Evolutionary conservation across 2,888 invertebrate species (phyloP).

Genomic region (Oxytorus armatus): DNA sequence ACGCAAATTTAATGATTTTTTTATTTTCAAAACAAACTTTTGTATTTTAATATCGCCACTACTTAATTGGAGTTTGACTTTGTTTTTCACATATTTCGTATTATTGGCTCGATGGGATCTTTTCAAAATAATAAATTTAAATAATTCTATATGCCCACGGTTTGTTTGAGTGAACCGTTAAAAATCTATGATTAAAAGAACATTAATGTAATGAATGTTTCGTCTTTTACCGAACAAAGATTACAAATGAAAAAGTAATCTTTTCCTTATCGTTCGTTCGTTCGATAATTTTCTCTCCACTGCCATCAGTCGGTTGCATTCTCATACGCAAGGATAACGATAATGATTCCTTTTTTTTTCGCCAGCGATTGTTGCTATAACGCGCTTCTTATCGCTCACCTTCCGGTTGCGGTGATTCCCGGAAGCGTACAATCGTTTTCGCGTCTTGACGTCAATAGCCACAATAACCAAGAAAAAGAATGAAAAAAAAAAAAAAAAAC

Average conservation of each 20-base stretch:
- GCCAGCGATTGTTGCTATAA: background rate
- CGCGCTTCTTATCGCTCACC: conserved; percentile 51
- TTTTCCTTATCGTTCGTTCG: background rate
- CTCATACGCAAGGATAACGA: background rate
- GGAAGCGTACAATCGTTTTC: conserved; percentile 30
- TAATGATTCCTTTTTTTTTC: conserved; percentile 1
- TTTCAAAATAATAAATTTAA: too few species aligned
- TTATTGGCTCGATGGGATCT: too few species aligned
- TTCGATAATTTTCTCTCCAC: conserved; percentile 1
- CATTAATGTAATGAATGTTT: background rate
- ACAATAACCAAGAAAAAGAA: background rate
- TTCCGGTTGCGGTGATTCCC: conserved; percentile 55
- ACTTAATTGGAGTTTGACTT: too few species aligned
- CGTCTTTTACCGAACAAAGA: background rate
- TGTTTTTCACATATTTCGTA: too few species aligned
- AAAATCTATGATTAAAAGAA: background rate
- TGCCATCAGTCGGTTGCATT: background rate
- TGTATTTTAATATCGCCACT: too few species aligned
- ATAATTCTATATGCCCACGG: too few species aligned
- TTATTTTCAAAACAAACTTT: too few species aligned
- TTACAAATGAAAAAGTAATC: background rate
- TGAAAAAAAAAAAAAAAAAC: conserved; percentile 8
- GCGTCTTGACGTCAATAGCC: background rate
- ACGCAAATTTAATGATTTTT: too few species aligned
- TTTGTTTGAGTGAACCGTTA: too few species aligned